Evolutionary conservation across 2,797 vertebrate genomes (phyloP), one percentile per base, ranked within the genome.

Genomic region (Harpagifer antarcticus): DNA sequence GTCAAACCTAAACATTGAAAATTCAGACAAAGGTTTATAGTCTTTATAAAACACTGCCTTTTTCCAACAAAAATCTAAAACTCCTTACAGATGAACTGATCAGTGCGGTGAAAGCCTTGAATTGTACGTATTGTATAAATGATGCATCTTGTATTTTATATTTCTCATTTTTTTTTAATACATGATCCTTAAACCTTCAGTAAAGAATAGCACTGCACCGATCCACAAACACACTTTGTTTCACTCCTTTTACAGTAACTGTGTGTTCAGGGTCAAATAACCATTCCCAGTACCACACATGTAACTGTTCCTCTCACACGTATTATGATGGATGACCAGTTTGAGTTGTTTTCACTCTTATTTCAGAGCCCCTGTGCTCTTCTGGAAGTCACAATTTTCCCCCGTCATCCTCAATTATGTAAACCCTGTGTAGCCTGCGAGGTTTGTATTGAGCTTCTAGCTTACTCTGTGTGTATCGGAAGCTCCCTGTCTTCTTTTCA

Each of bases 371-470:
- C 61, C 54, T 67, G 33, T 74, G 37, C 67, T 76, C 79, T 82
- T 69, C 69, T 58, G 37, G 67, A 74, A 84, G 65, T 68, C 64
- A 75, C 68, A 50, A 56, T 89, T 77, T 79, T 19, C 16, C 16
- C 11, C 50, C 54, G 48, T 88, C 82, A 76, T 78, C 58, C 72
- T 84, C 16, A 56, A 81, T 89, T 91, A 90, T 85, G 74, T 84
- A 89, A 90, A 81, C 57, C 68, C 40, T 23, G 19, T 48, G 68
- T 70, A 62, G 59, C 55, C 74, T 63, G 47, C 63, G 68, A 76
- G 72, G 63, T 74, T 83, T 78, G 45, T 55, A 49, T 68, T 14
- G 31, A 76, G 48, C 70, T 52, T 59, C 47, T 31, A 65, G 54
- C 65, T 65, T 59, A 55, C 55, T 64, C 68, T 33, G 13, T 68